A percentile compares a stretch with the other conserved stretches of the same genome.
Evolutionary conservation across 2,113 vertebrate genomes (phyloP).

Genomic region (Xiphorhynchus elegans): DNA sequence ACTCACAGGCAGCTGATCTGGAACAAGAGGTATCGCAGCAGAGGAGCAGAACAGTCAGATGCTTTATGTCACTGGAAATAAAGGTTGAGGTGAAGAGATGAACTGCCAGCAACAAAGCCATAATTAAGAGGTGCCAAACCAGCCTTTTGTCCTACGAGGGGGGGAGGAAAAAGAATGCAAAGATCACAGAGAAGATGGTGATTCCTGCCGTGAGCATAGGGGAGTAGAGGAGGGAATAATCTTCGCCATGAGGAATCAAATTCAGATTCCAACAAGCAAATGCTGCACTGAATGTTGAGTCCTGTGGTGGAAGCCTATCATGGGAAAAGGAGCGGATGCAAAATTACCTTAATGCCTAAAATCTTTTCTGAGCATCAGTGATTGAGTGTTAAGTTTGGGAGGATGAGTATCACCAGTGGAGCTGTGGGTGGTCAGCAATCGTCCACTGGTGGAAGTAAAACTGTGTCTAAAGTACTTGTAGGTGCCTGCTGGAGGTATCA

Average conservation of each 20-base stretch:
- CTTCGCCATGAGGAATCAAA: not conserved
- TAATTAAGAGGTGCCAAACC: conserved; percentile 25
- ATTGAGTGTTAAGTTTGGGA: not conserved
- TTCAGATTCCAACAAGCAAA: not conserved
- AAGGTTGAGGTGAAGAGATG: not conserved
- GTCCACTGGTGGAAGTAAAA: not conserved
- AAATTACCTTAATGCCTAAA: not conserved
- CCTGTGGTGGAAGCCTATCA: not conserved
- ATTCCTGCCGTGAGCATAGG: not conserved
- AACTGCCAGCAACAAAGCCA: not conserved
- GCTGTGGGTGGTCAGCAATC: not conserved
- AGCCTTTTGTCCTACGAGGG: not conserved
- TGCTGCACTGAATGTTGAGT: not conserved
- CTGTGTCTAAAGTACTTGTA: not conserved
- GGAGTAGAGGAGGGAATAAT: not conserved
- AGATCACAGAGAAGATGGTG: not conserved
- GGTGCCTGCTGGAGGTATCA: not conserved
- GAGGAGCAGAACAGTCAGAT: not conserved
- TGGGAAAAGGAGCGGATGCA: not conserved
- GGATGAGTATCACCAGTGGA: not conserved
- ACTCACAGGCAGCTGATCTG: not conserved
- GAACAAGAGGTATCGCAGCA: not conserved
- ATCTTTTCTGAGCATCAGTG: not conserved
- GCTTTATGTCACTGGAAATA: not conserved
- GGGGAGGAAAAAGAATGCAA: not conserved